Percentiles rank a stretch among this genome's conserved stretches.
Evolutionary conservation across 2,888 invertebrate species (phyloP).

Genomic region (Ophion obscuratus): DNA sequence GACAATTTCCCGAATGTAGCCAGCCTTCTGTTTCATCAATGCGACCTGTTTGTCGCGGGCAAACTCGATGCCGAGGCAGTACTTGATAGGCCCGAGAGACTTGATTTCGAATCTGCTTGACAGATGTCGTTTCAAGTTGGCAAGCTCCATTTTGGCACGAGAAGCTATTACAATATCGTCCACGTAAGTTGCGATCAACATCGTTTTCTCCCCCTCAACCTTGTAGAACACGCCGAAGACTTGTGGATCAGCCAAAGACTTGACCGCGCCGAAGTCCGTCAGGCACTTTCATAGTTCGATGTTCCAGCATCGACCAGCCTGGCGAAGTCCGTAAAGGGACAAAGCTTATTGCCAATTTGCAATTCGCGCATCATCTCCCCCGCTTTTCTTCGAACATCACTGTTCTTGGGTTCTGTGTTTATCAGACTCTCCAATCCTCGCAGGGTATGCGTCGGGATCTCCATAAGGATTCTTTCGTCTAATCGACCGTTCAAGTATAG

Average conservation of each 20-base stretch:
- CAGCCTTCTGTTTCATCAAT: constrained; percentile 40
- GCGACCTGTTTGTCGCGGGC: constrained; percentile 13
- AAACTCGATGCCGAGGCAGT: constrained; percentile 65
- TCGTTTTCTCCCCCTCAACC: constrained; percentile 23
- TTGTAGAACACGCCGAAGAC: constrained; percentile 52
- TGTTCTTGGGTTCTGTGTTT: not conserved
- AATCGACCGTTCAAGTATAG: constrained; percentile 17
- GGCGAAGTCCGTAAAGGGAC: not conserved
- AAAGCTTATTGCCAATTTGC: not conserved
- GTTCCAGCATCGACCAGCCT: constrained; percentile 67
- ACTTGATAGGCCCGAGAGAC: constrained; percentile 46
- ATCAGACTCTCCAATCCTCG: not conserved
- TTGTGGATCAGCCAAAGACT: constrained; percentile 56
- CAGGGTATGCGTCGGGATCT: not conserved
- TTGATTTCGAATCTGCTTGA: constrained; percentile 52
- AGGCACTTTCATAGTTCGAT: constrained; percentile 41
- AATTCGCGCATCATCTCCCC: not conserved
- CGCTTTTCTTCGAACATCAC: not conserved
- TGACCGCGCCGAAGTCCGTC: constrained; percentile 51
- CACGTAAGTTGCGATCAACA: constrained; percentile 48
- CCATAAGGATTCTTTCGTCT: constrained; percentile 27
- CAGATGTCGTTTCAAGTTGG: constrained; percentile 38
- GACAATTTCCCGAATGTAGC: constrained; percentile 56
- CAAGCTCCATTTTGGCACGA: constrained; percentile 17
- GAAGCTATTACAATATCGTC: constrained; percentile 63